Conservation (phyloP, 2,888 invertebrate genomes). For the Temnothorax ravouxi region DNA sequence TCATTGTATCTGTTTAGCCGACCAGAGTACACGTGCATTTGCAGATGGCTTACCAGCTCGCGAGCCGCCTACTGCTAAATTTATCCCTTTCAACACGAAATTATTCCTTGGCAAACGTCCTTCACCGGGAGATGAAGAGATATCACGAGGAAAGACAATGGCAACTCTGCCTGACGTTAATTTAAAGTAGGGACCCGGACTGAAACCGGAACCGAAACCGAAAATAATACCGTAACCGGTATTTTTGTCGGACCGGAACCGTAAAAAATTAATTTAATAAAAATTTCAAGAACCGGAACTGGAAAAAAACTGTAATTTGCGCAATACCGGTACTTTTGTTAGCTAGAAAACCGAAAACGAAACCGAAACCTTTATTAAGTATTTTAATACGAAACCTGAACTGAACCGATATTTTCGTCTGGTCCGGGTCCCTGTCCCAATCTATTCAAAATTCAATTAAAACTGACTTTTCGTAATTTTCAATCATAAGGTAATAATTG, state of each 20-base stretch:
- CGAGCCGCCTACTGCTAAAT: slow-evolving; percentile 35
- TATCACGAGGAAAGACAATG: background rate
- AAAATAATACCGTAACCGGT: too few species aligned
- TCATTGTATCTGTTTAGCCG: slow-evolving; percentile 55
- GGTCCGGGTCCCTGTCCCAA: too few species aligned
- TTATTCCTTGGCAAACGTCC: slow-evolving; percentile 9
- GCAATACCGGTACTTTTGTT: too few species aligned
- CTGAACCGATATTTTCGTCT: too few species aligned
- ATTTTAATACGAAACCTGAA: too few species aligned
- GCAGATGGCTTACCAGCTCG: slow-evolving; percentile 26
- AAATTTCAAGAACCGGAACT: too few species aligned
- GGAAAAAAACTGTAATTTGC: too few species aligned
- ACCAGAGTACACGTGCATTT: slow-evolving; percentile 32
- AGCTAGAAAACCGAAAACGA: too few species aligned
- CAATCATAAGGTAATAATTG: slow-evolving; percentile 3
- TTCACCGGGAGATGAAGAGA: background rate
- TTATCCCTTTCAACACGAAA: slow-evolving; percentile 26
- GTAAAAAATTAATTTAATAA: too few species aligned
- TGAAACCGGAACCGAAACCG: too few species aligned
- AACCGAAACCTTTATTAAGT: too few species aligned
- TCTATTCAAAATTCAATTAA: slow-evolving; percentile 10
- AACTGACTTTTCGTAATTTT: slow-evolving; percentile 6
- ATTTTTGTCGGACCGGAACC: too few species aligned
- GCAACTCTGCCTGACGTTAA: background rate
- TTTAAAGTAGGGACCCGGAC: background rate